Base-by-base conservation (phyloP, 2,113 vertebrate genomes). In the Neotragus pygmaeus region DNA sequence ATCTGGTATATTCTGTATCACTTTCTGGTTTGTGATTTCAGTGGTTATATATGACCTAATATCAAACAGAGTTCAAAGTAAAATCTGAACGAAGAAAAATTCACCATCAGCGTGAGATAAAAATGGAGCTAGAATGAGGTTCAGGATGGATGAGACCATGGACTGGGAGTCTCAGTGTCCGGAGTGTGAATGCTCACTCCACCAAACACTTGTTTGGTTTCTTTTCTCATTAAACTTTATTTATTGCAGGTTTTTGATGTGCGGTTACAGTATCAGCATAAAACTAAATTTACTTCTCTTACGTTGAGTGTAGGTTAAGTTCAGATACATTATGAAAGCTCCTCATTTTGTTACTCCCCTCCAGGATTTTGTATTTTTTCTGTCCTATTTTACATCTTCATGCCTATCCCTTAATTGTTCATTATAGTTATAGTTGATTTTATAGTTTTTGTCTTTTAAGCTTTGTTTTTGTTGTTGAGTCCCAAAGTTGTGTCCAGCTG, bases 11-110 rank as follows among this genome's bases (percentile, higher is more conserved):
- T 51, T 78, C 9, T 16, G 19, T 84, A n/a, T 62, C 16, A 15
- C 16, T 75, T 70, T 66, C 43, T 86, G 3, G 73, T 70, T 93
- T 51, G 27, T 75, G 51, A 45, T 51, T 94, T 23, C 39, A 55
- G 60, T 51, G 7, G 33, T 82, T 58, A 10, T 30, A 33, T 2
- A 27, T 51, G 36, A 33, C 57, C 28, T 47, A 25, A 86, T n/a
- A 75, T 84, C 39, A 94, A 84, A 27, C 3, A 39, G n/a, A 90
- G 16, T 39, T 73, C 51, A 57, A 82, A 60, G 33, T 90, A 78
- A 93, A 85, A 82, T 92, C 25, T 23, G 49, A 92, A 30, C 11
- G 10, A 91, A 83, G 21, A 49, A 85, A 91, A 39, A 47, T 25
- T 51, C 45, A 15, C 33, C 64, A 36, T 25, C 43, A 87, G 33